Base-by-base conservation (phyloP, 2,113 vertebrate species). In the Shinisaurus crocodilurus region DNA sequence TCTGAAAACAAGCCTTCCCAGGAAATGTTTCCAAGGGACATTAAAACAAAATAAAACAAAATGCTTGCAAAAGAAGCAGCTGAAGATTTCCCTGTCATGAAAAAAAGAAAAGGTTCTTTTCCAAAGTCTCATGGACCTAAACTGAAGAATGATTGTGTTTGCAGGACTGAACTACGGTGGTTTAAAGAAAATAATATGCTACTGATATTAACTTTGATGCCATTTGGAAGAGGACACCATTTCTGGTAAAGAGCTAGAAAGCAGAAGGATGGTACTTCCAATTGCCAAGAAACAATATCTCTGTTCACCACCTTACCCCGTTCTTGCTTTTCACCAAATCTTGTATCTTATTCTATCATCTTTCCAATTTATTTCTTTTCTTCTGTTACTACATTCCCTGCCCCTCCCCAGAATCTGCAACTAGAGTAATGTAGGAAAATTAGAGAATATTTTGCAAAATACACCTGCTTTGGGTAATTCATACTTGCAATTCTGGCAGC, bases 21-120 rank as follows among this genome's bases (percentile, higher is more conserved):
- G 34, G 32, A 86, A 74, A 72, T 74, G 67, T 23, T 40, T 83
- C n/a, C 20, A 65, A 40, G 37, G 23, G 54, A 83, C 29, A n/a
- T 27, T n/a, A 83, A 83, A 40, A 20, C 81, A 63, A 83, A 63
- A 67, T 50, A 54, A 72, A 20, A 70, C 25, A 69, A 2, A 77
- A 88, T 65, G 87, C 72, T 76, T 85, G 86, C 89, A 37, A 27
- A 77, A 37, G 91, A 83, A 80, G 45, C 12, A 85, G 23, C 29
- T 70, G 65, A 86, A n/a, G 10, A 74, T 74, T 23, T 70, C 20
- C 9, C 20, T 74, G 43, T 8, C 10, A 32, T 15, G 20, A 43
- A 65, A 32, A 70, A 37, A 65, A 18, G 16, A 48, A 48, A 20
- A 69, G n/a, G 27, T 43, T 45, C 13, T 85, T 48, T 48, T 29